Conservation (phyloP, 1,140 invertebrate species). For the Rhagoletis zephyria region DNA sequence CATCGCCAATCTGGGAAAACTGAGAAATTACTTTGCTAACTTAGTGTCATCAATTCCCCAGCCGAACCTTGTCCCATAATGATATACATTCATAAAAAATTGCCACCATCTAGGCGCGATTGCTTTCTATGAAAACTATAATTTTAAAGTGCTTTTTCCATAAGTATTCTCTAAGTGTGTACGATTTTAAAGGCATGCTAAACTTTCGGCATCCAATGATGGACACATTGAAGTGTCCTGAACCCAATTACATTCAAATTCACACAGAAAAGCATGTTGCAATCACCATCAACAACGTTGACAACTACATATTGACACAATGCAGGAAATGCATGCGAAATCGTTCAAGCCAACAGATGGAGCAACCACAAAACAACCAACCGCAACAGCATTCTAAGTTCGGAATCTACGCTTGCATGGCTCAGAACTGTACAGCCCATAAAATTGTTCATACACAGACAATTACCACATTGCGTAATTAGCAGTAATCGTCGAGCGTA, state of each 20-base stretch:
- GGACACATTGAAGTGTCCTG: conserved; percentile 14
- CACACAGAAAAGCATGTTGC: neutral
- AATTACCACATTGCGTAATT: neutral
- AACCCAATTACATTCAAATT: neutral
- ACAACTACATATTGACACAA: neutral
- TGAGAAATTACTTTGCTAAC: too few relatives aligned
- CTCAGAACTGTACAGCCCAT: neutral
- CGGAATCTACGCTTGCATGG: neutral
- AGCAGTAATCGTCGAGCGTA: neutral
- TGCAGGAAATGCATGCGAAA: neutral
- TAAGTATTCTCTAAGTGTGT: too few relatives aligned
- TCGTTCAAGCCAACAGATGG: neutral
- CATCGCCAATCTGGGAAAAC: too few relatives aligned
- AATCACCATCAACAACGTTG: neutral
- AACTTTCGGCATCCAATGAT: neutral
- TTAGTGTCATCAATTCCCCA: too few relatives aligned
- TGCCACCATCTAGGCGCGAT: too few relatives aligned
- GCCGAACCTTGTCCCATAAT: too few relatives aligned
- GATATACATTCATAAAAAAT: too few relatives aligned
- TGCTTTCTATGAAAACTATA: too few relatives aligned
- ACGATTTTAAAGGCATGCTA: neutral
- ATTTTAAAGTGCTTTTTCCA: too few relatives aligned
- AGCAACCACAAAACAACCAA: neutral
- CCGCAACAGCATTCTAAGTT: neutral
- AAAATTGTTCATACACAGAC: conserved; percentile 8